A percentile compares a stretch with the other conserved stretches of the same genome.
phyloP scores from a whole-genome alignment of 2,797 vertebrate genomes.

The Oreonectes daqikongensis region DNA sequence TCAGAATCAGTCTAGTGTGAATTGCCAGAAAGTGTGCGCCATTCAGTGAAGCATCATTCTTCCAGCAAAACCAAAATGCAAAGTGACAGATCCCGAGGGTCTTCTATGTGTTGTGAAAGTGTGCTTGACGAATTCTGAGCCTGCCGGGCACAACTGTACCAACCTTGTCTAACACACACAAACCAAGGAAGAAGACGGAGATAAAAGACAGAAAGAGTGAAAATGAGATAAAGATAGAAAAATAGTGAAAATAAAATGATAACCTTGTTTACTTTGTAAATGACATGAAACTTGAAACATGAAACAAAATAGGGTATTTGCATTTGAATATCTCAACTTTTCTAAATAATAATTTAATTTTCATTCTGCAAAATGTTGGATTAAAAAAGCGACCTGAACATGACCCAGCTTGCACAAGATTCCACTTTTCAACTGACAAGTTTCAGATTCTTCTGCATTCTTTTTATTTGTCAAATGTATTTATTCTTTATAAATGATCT shows the following conservation, averaged over 20 bases:
- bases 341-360: constrained; percentile 8
- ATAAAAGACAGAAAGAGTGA: background rate
- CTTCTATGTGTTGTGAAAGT: constrained; percentile 26
- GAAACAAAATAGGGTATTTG: too few species aligned
- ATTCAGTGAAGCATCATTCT: constrained; percentile 25
- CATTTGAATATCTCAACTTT: background rate
- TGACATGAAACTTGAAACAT: too few species aligned
- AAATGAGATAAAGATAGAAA: background rate
- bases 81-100: constrained; percentile 47
- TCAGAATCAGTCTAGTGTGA: constrained; percentile 1
- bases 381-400: background rate
- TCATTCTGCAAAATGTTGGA: background rate
- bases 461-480: too few species aligned
- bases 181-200: constrained; percentile 1
- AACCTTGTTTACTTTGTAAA: too few species aligned
- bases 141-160: constrained; percentile 30
- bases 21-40: constrained; percentile 11
- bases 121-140: constrained; percentile 19
- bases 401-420: constrained; percentile 30
- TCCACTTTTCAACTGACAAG: too few species aligned
- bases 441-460: background rate
- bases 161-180: background rate
- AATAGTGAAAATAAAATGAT: background rate
- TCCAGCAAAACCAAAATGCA: constrained; percentile 14
- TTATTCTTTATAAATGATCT: background rate